These are phyloP conservation scores for Dendrocopos noguchii DNA, from an alignment of 2,113 vertebrate genomes.

Conservation along the genomic window DNA sequence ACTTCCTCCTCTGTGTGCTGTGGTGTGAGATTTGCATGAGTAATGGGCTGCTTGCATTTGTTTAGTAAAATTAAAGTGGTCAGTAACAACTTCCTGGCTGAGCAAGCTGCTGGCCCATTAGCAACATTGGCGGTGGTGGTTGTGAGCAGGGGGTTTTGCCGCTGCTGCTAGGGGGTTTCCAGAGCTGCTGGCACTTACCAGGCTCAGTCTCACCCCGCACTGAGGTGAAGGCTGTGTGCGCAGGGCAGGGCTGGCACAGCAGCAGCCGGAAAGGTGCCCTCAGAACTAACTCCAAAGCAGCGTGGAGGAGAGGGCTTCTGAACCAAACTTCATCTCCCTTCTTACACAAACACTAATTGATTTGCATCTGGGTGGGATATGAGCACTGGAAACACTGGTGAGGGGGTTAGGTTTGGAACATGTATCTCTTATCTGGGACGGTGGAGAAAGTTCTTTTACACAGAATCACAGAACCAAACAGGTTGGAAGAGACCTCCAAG, in stretches of 20 bases:
- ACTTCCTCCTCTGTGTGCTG: slow-evolving; percentile 66
- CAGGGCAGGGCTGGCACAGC: neutral
- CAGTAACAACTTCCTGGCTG: slow-evolving; percentile 69
- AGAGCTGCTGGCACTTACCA: neutral
- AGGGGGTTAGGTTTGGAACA: accelerated
- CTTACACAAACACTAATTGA: neutral
- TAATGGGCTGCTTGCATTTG: slow-evolving; percentile 69
- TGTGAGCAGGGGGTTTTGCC: neutral
- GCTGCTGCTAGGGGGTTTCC: slow-evolving; percentile 27
- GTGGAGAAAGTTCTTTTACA: no score
- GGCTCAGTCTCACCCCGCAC: neutral
- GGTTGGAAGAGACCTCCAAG: no score
- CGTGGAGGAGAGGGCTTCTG: accelerated
- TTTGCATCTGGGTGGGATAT: neutral
- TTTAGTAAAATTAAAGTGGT: slow-evolving; percentile 66
- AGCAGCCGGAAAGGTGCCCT: neutral
- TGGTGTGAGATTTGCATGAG: slow-evolving; percentile 68
- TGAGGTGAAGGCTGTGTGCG: neutral
- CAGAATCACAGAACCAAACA: no score
- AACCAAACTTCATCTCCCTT: neutral
- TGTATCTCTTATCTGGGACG: accelerated
- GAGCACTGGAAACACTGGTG: accelerated
- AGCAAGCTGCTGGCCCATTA: slow-evolving; percentile 13
- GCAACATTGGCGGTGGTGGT: slow-evolving; percentile 12
- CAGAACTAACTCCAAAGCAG: neutral